Conservation (phyloP, 2,113 vertebrate species). For the Rhodinocichla rosea region DNA sequence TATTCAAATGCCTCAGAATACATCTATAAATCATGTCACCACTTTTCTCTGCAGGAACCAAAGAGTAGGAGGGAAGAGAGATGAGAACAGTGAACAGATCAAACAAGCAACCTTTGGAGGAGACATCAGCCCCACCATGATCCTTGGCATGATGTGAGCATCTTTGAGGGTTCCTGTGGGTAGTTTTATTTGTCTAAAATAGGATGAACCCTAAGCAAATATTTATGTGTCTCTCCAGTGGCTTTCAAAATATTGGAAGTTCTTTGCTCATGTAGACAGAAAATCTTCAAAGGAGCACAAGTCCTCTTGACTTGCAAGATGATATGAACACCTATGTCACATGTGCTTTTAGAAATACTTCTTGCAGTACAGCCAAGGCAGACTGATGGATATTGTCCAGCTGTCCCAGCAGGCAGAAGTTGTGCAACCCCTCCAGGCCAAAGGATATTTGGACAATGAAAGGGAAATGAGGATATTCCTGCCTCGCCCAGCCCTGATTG, state of each 20-base stretch:
- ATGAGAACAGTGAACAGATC: neutral
- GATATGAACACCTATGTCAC: neutral
- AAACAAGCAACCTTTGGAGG: neutral
- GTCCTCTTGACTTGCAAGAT: neutral
- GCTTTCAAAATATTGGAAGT: constrained; percentile 22
- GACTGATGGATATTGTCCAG: neutral
- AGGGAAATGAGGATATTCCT: constrained; percentile 29
- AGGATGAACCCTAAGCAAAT: neutral
- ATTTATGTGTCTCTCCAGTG: neutral
- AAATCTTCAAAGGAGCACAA: neutral
- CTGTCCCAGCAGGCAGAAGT: neutral
- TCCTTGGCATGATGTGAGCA: neutral
- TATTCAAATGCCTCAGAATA: neutral
- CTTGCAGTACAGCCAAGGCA: neutral
- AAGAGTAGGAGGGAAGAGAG: neutral
- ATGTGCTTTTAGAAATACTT: neutral
- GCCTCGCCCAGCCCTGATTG: neutral
- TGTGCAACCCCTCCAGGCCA: neutral
- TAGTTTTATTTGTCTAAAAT: constrained; percentile 25
- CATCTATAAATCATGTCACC: constrained; percentile 23
- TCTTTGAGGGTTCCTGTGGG: neutral
- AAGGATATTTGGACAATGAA: constrained; percentile 11
- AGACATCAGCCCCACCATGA: neutral
- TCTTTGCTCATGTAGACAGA: neutral
- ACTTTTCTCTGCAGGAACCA: neutral